phyloP scores from a whole-genome alignment of 2,888 invertebrate species.

The Agriopis leucophaearia region DNA sequence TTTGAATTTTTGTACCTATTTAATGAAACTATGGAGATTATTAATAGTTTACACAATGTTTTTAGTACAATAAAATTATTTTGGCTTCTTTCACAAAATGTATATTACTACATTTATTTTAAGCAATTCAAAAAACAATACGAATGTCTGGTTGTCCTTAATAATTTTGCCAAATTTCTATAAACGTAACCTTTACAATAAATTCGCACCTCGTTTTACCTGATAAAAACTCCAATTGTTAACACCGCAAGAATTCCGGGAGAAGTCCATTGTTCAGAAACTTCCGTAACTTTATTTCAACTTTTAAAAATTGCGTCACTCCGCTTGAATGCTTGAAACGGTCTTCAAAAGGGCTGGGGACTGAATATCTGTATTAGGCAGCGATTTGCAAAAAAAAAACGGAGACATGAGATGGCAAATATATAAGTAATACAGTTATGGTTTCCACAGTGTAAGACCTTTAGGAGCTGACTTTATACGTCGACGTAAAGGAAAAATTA shows the following conservation, averaged over 20 bases:
- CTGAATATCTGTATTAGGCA: conserved; percentile 2
- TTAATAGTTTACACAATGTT: too few relatives aligned
- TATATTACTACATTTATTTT: background rate
- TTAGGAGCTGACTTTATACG: too few relatives aligned
- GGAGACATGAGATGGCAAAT: too few relatives aligned
- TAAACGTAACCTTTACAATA: conserved; percentile 15
- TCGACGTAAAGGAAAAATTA: too few relatives aligned
- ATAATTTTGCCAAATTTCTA: conserved; percentile 4
- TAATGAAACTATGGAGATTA: too few relatives aligned
- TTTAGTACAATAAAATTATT: too few relatives aligned
- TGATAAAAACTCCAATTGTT: conserved; percentile 42
- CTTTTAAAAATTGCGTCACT: conserved; percentile 27
- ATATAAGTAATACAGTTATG: too few relatives aligned
- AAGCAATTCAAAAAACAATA: background rate
- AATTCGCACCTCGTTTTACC: conserved; percentile 18
- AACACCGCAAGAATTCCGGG: conserved; percentile 32
- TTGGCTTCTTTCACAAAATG: too few relatives aligned
- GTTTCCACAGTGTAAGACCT: too few relatives aligned
- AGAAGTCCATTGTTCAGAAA: conserved; percentile 37
- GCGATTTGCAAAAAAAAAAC: too few relatives aligned
- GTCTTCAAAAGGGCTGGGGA: conserved; percentile 4
- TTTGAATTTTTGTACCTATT: too few relatives aligned
- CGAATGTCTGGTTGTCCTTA: too few relatives aligned
- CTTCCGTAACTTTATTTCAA: conserved; percentile 39
- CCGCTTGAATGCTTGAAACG: conserved; percentile 20